Evolutionary conservation across 2,113 vertebrate genomes (phyloP).

Genomic region (Otus sunia): DNA sequence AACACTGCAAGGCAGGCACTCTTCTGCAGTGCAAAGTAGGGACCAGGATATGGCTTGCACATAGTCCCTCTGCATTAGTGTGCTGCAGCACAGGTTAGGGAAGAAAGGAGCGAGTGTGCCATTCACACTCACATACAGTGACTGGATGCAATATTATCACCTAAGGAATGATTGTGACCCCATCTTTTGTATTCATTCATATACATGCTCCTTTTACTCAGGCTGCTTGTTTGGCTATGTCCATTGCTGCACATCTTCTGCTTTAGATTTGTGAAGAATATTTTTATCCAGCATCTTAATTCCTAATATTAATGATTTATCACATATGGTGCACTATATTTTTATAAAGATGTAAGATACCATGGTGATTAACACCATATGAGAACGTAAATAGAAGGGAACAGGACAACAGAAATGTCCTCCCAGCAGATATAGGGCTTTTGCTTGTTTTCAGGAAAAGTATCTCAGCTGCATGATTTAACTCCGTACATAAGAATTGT

Average conservation of each 20-base stretch:
- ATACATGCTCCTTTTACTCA: neutral
- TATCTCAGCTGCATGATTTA: neutral
- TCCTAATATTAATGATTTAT: slow-evolving; percentile 62
- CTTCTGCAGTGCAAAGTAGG: neutral
- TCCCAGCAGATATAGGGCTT: neutral
- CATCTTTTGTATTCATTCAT: neutral
- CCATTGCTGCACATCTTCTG: neutral
- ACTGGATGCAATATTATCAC: neutral
- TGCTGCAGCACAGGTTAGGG: neutral
- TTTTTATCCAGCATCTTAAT: slow-evolving; percentile 31
- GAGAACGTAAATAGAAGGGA: slow-evolving; percentile 52
- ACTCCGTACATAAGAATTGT: neutral
- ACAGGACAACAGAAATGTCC: slow-evolving; percentile 7
- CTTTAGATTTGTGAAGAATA: neutral
- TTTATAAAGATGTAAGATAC: slow-evolving; percentile 57
- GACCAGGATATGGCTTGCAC: neutral
- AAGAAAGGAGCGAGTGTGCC: neutral
- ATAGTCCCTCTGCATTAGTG: neutral
- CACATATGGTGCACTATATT: slow-evolving; percentile 55
- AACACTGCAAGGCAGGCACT: neutral
- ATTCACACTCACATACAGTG: neutral
- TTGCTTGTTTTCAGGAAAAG: neutral
- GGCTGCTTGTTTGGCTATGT: neutral
- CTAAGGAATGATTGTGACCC: neutral
- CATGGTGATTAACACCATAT: slow-evolving; percentile 57